Evolutionary conservation across 2,888 invertebrate species (phyloP).

Genomic region (Elgonia sp.): DNA sequence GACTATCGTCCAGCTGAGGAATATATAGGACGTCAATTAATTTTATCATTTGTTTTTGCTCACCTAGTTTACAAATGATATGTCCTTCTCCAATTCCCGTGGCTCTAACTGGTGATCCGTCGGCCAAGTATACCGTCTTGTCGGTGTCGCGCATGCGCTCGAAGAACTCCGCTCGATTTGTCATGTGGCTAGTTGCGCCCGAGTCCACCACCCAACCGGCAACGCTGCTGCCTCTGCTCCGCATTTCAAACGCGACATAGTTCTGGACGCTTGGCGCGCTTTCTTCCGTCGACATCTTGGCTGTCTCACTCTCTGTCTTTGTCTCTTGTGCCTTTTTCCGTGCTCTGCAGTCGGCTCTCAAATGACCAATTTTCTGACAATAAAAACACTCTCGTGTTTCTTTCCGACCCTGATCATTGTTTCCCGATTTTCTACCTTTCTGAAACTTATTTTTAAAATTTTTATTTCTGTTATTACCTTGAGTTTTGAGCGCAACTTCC

Average conservation of each 20-base stretch:
- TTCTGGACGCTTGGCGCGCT: background rate
- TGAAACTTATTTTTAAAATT: background rate
- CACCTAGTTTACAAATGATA: background rate
- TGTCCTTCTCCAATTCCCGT: constrained; percentile 48
- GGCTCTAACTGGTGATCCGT: constrained; percentile 38
- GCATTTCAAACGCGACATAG: background rate
- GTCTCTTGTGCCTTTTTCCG: constrained; percentile 15
- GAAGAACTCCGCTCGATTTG: constrained; percentile 29
- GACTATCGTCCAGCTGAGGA: constrained; percentile 69
- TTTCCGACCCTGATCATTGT: background rate
- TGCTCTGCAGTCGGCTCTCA: constrained; percentile 30
- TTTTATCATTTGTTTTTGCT: constrained; percentile 41
- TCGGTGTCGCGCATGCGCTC: background rate
- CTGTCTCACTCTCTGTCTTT: background rate
- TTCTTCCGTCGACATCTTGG: background rate
- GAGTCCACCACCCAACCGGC: constrained; percentile 51
- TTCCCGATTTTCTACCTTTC: background rate
- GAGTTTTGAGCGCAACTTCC: constrained; percentile 29
- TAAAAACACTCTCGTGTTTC: constrained; percentile 49
- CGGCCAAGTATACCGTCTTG: constrained; percentile 24
- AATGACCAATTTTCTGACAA: constrained; percentile 49
- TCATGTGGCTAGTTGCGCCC: constrained; percentile 62
- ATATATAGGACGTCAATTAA: constrained; percentile 76
- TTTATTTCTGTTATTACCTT: background rate
- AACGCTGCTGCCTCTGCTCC: background rate